Conservation (phyloP, 2,888 invertebrate genomes). For the Leptarthrus brevirostris region DNA sequence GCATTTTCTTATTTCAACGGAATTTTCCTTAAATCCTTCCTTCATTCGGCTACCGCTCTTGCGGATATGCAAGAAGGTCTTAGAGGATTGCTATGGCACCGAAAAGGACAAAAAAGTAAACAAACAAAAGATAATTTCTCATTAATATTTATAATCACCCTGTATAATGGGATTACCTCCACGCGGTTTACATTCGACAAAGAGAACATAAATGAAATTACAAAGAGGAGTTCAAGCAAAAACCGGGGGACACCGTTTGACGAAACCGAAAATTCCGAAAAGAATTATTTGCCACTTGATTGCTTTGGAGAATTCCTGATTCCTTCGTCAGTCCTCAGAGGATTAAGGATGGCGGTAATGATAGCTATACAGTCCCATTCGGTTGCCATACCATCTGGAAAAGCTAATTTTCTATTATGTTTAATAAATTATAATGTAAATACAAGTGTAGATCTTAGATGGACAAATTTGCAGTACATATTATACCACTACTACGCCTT, state of each 20-base stretch:
- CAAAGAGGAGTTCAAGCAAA: slow-evolving; percentile 13
- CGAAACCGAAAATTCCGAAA: not conserved
- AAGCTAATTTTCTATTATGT: too few species aligned
- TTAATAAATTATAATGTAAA: too few species aligned
- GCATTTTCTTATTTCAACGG: slow-evolving; percentile 43
- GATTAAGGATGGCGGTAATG: not conserved
- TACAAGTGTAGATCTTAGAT: too few species aligned
- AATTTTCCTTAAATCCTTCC: slow-evolving; percentile 44
- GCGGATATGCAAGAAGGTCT: slow-evolving; percentile 8
- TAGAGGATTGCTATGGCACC: not conserved
- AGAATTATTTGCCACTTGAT: slow-evolving; percentile 28
- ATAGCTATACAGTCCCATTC: not conserved
- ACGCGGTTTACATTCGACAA: slow-evolving; percentile 24
- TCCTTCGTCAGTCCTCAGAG: slow-evolving; percentile 9
- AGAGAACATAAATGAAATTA: slow-evolving; percentile 37
- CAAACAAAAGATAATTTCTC: slow-evolving; percentile 50
- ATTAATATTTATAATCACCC: slow-evolving; percentile 49
- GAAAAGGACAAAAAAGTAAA: slow-evolving; percentile 40
- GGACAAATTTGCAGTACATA: too few species aligned
- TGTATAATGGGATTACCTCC: slow-evolving; percentile 46
- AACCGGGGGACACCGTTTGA: not conserved
- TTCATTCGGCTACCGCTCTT: not conserved
- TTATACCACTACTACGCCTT: too few species aligned
- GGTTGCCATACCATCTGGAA: not conserved
- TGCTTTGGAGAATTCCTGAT: slow-evolving; percentile 34